A percentile compares a stretch with the other conserved stretches of the same genome.
These are phyloP conservation scores for Speoplatyrhinus poulsoni DNA, from an alignment of 2,113 vertebrate genomes.

Conservation along the genomic window DNA sequence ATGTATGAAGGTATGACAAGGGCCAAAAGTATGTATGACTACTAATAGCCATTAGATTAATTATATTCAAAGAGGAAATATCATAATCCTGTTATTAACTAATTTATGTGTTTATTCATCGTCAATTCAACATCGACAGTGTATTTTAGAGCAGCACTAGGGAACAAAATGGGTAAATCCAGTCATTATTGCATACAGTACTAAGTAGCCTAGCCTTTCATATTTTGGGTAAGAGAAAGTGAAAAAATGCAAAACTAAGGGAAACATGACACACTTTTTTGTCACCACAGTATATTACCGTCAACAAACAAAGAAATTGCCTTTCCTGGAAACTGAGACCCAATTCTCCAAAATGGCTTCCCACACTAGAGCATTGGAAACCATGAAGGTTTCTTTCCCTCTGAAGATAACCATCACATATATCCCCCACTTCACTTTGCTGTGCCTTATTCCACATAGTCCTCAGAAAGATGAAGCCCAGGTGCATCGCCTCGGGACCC, in stretches of 20 bases:
- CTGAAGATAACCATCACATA: constrained; percentile 66
- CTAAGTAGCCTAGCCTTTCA: constrained; percentile 10
- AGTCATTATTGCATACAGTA: background rate
- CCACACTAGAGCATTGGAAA: constrained; percentile 47
- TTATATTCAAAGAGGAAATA: too few relatives aligned
- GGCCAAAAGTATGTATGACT: too few relatives aligned
- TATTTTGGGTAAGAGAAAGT: constrained; percentile 20
- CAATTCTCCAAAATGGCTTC: constrained; percentile 45
- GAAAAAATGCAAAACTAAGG: constrained; percentile 33
- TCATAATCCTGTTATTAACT: too few relatives aligned
- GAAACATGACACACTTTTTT: constrained; percentile 37
- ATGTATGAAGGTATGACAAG: too few relatives aligned
- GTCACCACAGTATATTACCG: constrained; percentile 43
- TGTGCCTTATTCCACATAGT: constrained; percentile 65
- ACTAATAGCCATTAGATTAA: too few relatives aligned
- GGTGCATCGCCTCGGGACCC: constrained; percentile 76
- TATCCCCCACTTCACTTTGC: constrained; percentile 64
- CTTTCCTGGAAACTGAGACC: constrained; percentile 48
- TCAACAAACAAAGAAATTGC: constrained; percentile 48
- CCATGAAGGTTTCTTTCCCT: constrained; percentile 54
- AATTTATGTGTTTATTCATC: too few relatives aligned
- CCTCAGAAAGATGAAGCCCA: constrained; percentile 73
- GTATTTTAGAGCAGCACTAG: too few relatives aligned
- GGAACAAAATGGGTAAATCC: background rate
- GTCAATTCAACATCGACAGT: too few relatives aligned